Base-by-base conservation (phyloP, 2,888 invertebrate genomes). In the Caenorhabditis sulstoni region DNA sequence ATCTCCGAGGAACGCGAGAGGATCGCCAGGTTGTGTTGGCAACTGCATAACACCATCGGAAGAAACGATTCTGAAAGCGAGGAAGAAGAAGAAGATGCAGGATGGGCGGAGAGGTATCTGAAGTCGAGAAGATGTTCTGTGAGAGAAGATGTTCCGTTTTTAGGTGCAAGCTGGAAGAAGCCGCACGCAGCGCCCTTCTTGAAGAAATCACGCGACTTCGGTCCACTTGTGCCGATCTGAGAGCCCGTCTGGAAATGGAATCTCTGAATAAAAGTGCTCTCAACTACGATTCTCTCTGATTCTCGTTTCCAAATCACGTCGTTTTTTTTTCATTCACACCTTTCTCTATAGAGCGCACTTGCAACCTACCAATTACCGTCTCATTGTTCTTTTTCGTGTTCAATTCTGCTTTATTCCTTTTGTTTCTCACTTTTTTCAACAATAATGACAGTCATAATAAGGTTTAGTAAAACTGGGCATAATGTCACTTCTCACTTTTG, bases 241-340 rank as follows among this genome's bases (percentile, higher is more conserved):
- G 89, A 29, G 87, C 87, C 5, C 77, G 74, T 9, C 71, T 84
- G 3, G 86, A 86, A 59, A 79, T 85, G 77, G 58, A 67, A 29
- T 61, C 79, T 4, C 53, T 57, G 23, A 66, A 29, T 12, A 45
- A 58, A 12, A 61, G 52, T 1, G 8, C 22, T 0, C 20, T 39
- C 4, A 57, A 44, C 16, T 73, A 76, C 41, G 50, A 61, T 22
- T 68, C 65, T 1, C 16, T 50, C 11, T 55, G n/a, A 53, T 18
- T 41, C 14, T 14, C 41, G 7, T 37, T 37, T 11, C 37, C 11
- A 37, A 8, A 37, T 5, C 5, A 37, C 37, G 11, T 37, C n/a
- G n/a, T n/a, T n/a, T 29, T 7, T 3, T 41, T 41, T 41, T 14
- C 14, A 8, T 4, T 8, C 41, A 11, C 14, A 11, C 41, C 41